phyloP scores from a whole-genome alignment of 2,888 invertebrate species.

The Apodemia zela region DNA sequence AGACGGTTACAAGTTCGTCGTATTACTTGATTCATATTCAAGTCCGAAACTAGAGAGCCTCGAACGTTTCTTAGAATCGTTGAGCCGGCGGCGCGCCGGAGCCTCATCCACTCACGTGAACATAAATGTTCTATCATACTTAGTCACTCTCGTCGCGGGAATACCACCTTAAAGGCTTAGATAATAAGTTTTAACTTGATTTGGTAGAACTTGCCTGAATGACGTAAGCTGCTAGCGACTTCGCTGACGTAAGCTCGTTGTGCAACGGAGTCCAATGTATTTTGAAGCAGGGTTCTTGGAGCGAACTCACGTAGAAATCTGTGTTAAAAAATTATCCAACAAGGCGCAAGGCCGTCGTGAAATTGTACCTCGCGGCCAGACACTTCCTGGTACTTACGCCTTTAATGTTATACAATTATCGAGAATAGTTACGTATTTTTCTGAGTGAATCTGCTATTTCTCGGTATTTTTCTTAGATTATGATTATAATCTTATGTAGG shows the following conservation, averaged over 20 bases:
- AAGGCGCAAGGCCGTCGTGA: constrained; percentile 60
- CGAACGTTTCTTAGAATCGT: constrained; percentile 75
- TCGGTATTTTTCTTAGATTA: neutral
- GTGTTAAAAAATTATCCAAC: constrained; percentile 67
- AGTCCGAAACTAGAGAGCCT: constrained; percentile 74
- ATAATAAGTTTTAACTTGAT: constrained; percentile 58
- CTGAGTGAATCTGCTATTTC: neutral
- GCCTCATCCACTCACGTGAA: constrained; percentile 79
- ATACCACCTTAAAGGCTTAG: constrained; percentile 46
- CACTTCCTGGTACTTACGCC: constrained; percentile 4
- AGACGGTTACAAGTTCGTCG: constrained; percentile 48
- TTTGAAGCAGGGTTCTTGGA: constrained; percentile 72
- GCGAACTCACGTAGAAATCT: constrained; percentile 74
- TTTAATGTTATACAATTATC: constrained; percentile 1
- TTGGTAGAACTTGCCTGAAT: constrained; percentile 61
- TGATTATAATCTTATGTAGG: neutral
- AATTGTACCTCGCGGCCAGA: constrained; percentile 32
- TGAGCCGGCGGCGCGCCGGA: constrained; percentile 73
- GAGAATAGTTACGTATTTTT: neutral
- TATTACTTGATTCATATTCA: constrained; percentile 69
- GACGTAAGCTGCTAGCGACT: constrained; percentile 77
- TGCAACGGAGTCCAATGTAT: constrained; percentile 76
- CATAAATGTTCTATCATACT: constrained; percentile 76
- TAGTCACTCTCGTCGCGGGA: constrained; percentile 42
- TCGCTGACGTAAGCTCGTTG: constrained; percentile 80